A percentile compares a stretch with the other conserved stretches of the same genome.
phyloP scores from a whole-genome alignment of 2,113 vertebrate genomes.

The Elgaria multicarinata region DNA sequence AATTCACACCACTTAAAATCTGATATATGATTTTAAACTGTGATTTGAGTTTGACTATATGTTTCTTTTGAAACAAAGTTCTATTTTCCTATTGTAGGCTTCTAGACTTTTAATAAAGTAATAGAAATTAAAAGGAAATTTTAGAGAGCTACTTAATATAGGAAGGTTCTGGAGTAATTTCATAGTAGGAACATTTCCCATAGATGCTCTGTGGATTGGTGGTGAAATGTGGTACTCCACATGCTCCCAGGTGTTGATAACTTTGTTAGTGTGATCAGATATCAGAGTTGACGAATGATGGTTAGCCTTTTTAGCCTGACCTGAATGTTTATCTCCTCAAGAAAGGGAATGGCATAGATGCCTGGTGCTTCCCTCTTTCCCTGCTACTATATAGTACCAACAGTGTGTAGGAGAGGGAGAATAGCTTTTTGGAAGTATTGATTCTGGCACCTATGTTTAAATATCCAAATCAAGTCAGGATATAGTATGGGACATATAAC shows the following conservation, averaged over 20 bases:
- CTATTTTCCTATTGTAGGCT: slow-evolving; percentile 20
- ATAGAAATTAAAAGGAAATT: accelerated
- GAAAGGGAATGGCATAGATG: neutral
- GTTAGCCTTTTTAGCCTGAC: neutral
- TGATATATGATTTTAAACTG: neutral
- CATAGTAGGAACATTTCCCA: neutral
- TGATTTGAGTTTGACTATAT: neutral
- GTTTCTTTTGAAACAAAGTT: slow-evolving; percentile 25
- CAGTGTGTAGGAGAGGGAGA: too few species aligned
- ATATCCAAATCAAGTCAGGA: neutral
- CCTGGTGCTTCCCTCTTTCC: neutral
- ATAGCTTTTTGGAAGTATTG: neutral
- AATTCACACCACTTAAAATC: neutral
- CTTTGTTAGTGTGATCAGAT: neutral
- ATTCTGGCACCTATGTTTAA: neutral
- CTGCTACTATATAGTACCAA: neutral
- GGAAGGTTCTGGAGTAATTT: neutral
- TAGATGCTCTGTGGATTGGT: neutral
- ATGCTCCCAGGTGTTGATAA: neutral
- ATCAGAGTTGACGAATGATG: neutral
- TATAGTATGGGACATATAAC: neutral
- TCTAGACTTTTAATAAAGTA: neutral
- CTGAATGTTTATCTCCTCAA: slow-evolving; percentile 11
- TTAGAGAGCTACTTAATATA: neutral
- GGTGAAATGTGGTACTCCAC: neutral